Conservation (phyloP, 2,888 invertebrate species). For the Synergus itoensis region DNA sequence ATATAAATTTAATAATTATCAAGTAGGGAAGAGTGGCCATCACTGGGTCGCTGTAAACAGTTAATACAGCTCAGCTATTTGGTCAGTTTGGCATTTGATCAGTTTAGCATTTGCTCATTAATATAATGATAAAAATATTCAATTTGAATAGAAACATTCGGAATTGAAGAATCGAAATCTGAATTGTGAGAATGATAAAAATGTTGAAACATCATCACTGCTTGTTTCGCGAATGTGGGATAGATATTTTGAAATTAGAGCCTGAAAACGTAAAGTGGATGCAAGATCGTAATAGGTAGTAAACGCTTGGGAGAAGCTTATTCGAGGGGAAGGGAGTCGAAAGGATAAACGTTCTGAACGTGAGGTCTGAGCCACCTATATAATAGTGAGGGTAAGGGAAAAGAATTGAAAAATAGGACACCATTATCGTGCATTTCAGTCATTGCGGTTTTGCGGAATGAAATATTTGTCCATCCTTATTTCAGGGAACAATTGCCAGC, state of each 20-base stretch:
- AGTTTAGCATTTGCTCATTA: too few species aligned
- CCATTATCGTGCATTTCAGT: constrained; percentile 25
- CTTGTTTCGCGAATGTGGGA: constrained; percentile 3
- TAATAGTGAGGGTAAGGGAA: background rate
- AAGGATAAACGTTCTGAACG: background rate
- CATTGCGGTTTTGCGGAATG: constrained; percentile 33
- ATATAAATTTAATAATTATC: too few species aligned
- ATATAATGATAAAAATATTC: too few species aligned
- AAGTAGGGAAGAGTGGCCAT: too few species aligned
- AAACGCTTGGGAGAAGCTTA: constrained; percentile 1
- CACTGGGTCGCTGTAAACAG: too few species aligned
- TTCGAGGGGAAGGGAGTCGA: background rate
- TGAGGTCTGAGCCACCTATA: background rate
- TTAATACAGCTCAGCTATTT: too few species aligned
- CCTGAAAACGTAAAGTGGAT: background rate
- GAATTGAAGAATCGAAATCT: background rate
- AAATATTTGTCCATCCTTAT: constrained; percentile 31
- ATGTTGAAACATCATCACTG: constrained; percentile 12
- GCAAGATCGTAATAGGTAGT: constrained; percentile 3
- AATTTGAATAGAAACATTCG: background rate
- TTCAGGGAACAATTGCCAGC: constrained; percentile 13
- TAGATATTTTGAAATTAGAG: constrained; percentile 22
- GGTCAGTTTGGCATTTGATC: too few species aligned
- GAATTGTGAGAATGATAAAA: background rate
- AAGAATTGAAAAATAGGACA: constrained; percentile 35